Evolutionary conservation across 2,888 invertebrate genomes (phyloP).

Genomic region (Disparrhopalites patrizii): DNA sequence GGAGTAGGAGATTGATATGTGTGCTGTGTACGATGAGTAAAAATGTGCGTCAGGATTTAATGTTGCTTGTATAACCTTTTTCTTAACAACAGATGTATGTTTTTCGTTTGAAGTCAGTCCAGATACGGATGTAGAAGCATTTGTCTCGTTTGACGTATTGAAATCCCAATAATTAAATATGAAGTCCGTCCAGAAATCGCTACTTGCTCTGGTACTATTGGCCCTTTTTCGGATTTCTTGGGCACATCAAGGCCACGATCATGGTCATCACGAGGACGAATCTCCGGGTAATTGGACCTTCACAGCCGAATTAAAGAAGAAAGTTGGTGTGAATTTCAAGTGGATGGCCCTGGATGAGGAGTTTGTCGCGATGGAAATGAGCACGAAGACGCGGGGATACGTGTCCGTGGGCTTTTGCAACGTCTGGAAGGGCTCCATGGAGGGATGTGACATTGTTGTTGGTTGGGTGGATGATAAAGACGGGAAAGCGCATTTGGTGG

Average conservation of each 20-base stretch:
- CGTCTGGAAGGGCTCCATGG: conserved; percentile 41
- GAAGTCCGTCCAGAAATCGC: background rate
- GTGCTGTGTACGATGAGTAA: too few species aligned
- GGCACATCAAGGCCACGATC: conserved; percentile 33
- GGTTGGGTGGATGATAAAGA: conserved; percentile 39
- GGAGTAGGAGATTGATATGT: too few species aligned
- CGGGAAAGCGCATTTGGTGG: conserved; percentile 8
- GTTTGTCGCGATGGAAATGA: conserved; percentile 42
- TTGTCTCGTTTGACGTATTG: background rate
- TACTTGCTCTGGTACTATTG: background rate
- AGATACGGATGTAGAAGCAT: background rate
- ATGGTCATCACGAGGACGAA: conserved; percentile 18
- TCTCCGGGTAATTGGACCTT: conserved; percentile 4
- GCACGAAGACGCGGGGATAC: conserved; percentile 36
- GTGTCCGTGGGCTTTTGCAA: conserved; percentile 45
- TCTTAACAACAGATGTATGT: too few species aligned
- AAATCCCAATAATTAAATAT: background rate
- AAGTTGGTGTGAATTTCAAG: conserved; percentile 37
- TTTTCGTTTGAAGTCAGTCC: background rate
- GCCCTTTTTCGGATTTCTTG: background rate
- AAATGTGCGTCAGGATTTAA: too few species aligned
- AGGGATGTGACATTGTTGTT: conserved; percentile 44
- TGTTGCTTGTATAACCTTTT: too few species aligned
- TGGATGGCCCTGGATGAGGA: conserved; percentile 32
- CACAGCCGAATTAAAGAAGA: conserved; percentile 21